Base-by-base conservation (phyloP, 2,888 invertebrate genomes). In the Linyphia triangularis region DNA sequence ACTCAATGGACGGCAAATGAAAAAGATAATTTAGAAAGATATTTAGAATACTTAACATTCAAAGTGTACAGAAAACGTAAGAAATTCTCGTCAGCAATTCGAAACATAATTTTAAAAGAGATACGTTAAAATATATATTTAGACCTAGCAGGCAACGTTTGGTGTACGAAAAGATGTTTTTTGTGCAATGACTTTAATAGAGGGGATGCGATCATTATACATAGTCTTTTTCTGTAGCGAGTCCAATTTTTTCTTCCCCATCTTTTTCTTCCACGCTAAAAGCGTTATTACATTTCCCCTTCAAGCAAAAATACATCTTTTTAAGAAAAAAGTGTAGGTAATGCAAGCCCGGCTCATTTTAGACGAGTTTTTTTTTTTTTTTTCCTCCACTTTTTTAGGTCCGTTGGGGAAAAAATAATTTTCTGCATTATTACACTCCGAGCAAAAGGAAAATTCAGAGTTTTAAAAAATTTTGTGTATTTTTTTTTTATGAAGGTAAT, bases 261-360 rank as follows among this genome's bases (percentile, higher is more conserved):
- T 51, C 51, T 73, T 79, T 67, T 79, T 69, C 57, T 69, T 79
- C 57, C 67, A 28, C 67, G 43, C 79, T 86, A 79, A 79, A 86
- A 86, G 85, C 85, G 85, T 86, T 86, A 86, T 86, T 79, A 70
- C 63, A 67, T 79, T 57, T 57, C 79, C 57, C 57, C 79, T 67
- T 33, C 40, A 79, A 79, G 67, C 67, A 19, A 67, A 78, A 79
- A 79, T 79, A 79, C 79, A 79, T 79, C 79, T 79, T 79, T 79
- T 79, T 79, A 79, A 51, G 67, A 24, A 73, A 86, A 86, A 86
- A 57, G 69, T 77, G 79, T 63, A 79, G 73, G 72, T 79, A 79
- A 86, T 79, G 85, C 85, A 86, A 79, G 79, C 43, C 72, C 72
- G 79, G 85, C 85, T 86, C 85, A 86, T 86, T 86, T 86, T 86